Percentiles rank a stretch among this genome's conserved stretches.
phyloP scores from a whole-genome alignment of 1,140 invertebrate genomes.

The Anastatus disparis region DNA sequence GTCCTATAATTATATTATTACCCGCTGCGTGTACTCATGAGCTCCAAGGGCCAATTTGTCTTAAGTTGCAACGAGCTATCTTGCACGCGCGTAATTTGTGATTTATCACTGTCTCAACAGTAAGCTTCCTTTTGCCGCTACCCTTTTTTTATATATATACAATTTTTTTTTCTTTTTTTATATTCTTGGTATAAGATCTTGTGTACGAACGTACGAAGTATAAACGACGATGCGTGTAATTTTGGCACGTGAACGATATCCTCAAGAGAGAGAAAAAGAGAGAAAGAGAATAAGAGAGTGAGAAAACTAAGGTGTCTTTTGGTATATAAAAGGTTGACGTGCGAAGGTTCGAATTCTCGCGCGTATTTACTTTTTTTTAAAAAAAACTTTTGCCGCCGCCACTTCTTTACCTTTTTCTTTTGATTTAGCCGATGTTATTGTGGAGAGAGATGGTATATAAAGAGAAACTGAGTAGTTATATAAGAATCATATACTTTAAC shows the following conservation, averaged over 20 bases:
- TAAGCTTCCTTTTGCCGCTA: too few species aligned
- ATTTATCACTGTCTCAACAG: slow-evolving; percentile 60
- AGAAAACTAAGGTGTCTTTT: slow-evolving; percentile 22
- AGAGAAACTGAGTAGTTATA: slow-evolving; percentile 27
- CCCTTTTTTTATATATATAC: too few species aligned
- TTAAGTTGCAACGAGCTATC: slow-evolving; percentile 56
- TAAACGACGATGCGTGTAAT: neutral
- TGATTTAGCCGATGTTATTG: too few species aligned
- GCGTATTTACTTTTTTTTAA: slow-evolving; percentile 28
- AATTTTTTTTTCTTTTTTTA: too few species aligned
- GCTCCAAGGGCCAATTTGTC: slow-evolving; percentile 59
- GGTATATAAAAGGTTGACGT: neutral
- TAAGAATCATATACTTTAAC: slow-evolving; percentile 24
- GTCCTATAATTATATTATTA: slow-evolving; percentile 66
- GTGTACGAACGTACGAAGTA: neutral
- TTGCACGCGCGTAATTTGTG: slow-evolving; percentile 60
- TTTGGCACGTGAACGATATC: neutral
- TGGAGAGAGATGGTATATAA: neutral
- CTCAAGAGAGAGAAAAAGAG: slow-evolving; percentile 6
- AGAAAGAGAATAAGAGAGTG: slow-evolving; percentile 23
- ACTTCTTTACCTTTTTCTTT: neutral
- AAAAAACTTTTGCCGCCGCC: too few species aligned
- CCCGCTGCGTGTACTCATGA: slow-evolving; percentile 58
- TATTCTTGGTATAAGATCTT: too few species aligned
- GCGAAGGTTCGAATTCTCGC: slow-evolving; percentile 17